phyloP scores from a whole-genome alignment of 2,888 invertebrate genomes.

The Scrobipalpa costella region DNA sequence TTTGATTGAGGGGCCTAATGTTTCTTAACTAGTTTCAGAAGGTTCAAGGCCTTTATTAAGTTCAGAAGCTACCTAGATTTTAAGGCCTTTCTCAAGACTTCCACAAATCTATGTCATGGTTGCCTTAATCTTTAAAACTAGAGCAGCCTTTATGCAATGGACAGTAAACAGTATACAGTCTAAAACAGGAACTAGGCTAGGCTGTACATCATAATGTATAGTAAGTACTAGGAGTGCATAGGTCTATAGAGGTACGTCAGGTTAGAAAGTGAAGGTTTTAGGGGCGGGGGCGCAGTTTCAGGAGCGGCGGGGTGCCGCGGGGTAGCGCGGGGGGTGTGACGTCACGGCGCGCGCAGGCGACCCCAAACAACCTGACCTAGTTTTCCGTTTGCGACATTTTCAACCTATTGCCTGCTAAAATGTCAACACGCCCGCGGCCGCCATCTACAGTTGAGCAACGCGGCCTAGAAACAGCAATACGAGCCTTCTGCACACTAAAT shows the following conservation, averaged over 20 bases:
- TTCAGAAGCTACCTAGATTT: not conserved
- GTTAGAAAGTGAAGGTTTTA: slow-evolving; percentile 27
- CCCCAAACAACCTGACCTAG: slow-evolving; percentile 64
- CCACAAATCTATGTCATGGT: slow-evolving; percentile 9
- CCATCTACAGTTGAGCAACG: slow-evolving; percentile 58
- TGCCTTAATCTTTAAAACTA: not conserved
- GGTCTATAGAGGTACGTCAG: not conserved
- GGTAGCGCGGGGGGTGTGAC: slow-evolving; percentile 58
- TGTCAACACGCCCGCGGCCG: slow-evolving; percentile 66
- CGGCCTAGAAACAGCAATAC: slow-evolving; percentile 46
- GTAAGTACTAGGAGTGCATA: not conserved
- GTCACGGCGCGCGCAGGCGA: slow-evolving; percentile 72
- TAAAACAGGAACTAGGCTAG: slow-evolving; percentile 16
- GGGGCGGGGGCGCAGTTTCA: slow-evolving; percentile 34
- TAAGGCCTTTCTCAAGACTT: not conserved
- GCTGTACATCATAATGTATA: slow-evolving; percentile 4
- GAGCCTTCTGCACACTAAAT: not conserved
- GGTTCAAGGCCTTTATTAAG: not conserved
- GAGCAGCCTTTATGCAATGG: slow-evolving; percentile 12
- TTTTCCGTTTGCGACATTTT: slow-evolving; percentile 63
- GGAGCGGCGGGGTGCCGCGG: slow-evolving; percentile 50
- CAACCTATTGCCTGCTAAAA: slow-evolving; percentile 45
- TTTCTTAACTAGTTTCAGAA: slow-evolving; percentile 5
- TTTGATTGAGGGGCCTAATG: not conserved
- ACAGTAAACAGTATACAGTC: slow-evolving; percentile 1